A percentile compares a stretch with the other conserved stretches of the same genome.
phyloP scores from a whole-genome alignment of 2,113 vertebrate genomes.

The Andinoacara biseriatus region DNA sequence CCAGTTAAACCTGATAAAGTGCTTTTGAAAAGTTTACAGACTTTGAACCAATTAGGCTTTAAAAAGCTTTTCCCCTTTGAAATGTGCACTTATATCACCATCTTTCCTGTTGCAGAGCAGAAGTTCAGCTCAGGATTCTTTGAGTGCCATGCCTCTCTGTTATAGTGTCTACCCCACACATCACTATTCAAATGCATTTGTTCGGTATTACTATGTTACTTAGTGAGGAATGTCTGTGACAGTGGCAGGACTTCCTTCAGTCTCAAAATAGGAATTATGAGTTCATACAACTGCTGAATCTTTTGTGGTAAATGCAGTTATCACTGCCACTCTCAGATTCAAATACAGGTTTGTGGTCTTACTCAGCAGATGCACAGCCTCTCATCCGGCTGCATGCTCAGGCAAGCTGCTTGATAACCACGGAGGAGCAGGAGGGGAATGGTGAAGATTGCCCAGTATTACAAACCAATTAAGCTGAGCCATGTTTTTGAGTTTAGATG shows the following conservation, averaged over 20 bases:
- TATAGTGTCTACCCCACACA: background rate
- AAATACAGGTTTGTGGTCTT: too few relatives aligned
- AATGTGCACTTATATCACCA: background rate
- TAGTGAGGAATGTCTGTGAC: background rate
- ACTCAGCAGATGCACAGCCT: background rate
- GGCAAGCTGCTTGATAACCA: too few relatives aligned
- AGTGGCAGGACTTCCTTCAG: background rate
- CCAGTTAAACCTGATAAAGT: background rate
- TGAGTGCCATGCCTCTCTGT: background rate
- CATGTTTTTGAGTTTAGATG: background rate
- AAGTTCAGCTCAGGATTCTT: background rate
- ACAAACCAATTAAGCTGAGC: background rate
- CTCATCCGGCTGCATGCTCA: background rate
- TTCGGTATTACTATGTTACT: background rate
- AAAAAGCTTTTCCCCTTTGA: fast-evolving
- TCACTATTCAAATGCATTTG: background rate
- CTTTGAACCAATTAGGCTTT: background rate
- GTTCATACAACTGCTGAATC: background rate
- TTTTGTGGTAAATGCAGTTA: background rate
- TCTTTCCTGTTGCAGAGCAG: background rate
- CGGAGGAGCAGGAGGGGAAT: background rate
- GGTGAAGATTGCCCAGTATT: background rate
- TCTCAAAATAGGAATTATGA: background rate
- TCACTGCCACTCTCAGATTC: too few relatives aligned
- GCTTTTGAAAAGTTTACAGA: background rate